Percentiles rank a stretch among this genome's conserved stretches.
Conservation (phyloP, 64 coral and sea anemone species). For the Pocillopora damicornis region DNA sequence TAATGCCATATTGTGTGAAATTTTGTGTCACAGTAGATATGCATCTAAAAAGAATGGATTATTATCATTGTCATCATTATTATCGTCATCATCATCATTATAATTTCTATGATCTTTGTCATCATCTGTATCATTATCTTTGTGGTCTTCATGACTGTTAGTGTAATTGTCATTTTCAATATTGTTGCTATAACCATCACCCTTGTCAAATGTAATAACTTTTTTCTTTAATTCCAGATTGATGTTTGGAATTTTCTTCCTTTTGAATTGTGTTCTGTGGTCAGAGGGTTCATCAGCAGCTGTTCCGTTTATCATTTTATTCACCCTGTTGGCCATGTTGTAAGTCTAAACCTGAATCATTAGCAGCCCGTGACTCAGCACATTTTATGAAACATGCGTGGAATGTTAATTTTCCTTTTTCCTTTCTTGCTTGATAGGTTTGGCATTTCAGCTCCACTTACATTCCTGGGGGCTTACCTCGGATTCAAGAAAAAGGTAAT, state of each 20-base stretch:
- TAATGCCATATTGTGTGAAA: too few relatives aligned
- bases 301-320: constrained; percentile 87
- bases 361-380: not conserved
- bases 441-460: constrained; percentile 95
- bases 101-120: too few relatives aligned
- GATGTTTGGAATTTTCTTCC: constrained; percentile 88
- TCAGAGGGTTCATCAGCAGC: constrained; percentile 91
- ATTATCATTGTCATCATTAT: too few relatives aligned
- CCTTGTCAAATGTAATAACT: not conserved
- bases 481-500: constrained; percentile 93
- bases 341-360: constrained; percentile 12
- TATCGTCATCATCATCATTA: too few relatives aligned
- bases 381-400: not conserved
- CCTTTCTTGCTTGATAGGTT: constrained; percentile 53
- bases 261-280: constrained; percentile 92
- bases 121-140: too few relatives aligned
- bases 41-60: too few relatives aligned
- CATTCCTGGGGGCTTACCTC: constrained; percentile 96
- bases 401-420: not conserved
- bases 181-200: too few relatives aligned
- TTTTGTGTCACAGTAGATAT: too few relatives aligned
- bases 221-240: constrained; percentile 31
- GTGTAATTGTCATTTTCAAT: too few relatives aligned
- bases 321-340: constrained; percentile 88
- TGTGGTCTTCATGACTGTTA: too few relatives aligned